Evolutionary conservation across 2,797 vertebrate species (phyloP), one percentile per base, ranked within the genome.

Genomic region (Caiman crocodilus): DNA sequence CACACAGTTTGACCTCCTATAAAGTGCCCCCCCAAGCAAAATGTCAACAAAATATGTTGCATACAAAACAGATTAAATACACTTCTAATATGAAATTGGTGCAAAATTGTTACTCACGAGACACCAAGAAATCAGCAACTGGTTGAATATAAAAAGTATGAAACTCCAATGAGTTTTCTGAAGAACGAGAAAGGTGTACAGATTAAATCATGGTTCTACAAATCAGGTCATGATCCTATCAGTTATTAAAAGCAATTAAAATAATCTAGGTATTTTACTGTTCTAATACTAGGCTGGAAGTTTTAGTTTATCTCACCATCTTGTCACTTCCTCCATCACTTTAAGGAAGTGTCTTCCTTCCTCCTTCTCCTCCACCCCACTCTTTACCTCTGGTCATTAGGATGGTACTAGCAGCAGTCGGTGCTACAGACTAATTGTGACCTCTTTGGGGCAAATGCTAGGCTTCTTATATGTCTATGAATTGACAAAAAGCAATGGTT

Each of bases 141-240:
- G 15, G 42, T 84, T 82, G 85, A 30, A 32, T 4, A 57, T 0
- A 42, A 5, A 16, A 90, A 20, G 8, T 67, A 82, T 0, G 0
- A 67, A 20, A 57, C 3, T 50, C 23, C 67, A 2, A 2, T 82
- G 26, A 32, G 32, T 79, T 81, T 61, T 55, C 32, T 25, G 14
- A 84, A 67, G 64, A 60, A 42, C 71, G 78, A n/a, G 42, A 84
- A 88, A 86, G 60, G 59, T 56, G 65, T 80, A n/a, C 42, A 84
- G 86, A 86, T 57, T 59, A 86, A 88, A 10, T 57, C 61, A 56
- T 8, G 6, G 64, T 64, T 42, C 71, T 80, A n/a, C 9, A 84
- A 88, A 86, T 57, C 56, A 86, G 86, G 10, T 57, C 61, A 56
- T 8, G 6, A 95, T 79, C 90, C 76, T 56, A 69, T 21, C 30